Percentiles rank a stretch among this genome's conserved stretches.
phyloP scores from a whole-genome alignment of 1,140 invertebrate species.

The Cataglyphis hispanica region DNA sequence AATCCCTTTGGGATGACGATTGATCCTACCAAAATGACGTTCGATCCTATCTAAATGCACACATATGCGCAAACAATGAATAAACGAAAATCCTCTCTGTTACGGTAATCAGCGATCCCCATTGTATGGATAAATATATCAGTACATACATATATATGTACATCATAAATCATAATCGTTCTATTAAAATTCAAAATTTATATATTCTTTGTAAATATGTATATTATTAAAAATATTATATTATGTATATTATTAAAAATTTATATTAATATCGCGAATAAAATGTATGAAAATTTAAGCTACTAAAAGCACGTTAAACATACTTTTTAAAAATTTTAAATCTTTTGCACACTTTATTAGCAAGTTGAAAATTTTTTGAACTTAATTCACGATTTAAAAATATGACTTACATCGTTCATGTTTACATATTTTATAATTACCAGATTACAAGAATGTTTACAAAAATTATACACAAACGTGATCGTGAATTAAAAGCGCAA shows the following conservation, averaged over 20 bases:
- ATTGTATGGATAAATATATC: background rate
- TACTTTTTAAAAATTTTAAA: background rate
- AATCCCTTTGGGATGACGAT: conserved; percentile 54
- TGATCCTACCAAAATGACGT: conserved; percentile 59
- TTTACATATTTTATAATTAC: background rate
- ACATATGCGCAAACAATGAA: conserved; percentile 49
- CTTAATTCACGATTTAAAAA: background rate
- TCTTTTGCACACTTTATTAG: background rate
- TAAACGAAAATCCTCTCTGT: conserved; percentile 33
- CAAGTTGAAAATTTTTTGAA: background rate
- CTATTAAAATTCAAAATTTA: background rate
- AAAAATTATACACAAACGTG: background rate
- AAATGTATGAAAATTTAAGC: background rate
- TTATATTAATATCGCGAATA: background rate
- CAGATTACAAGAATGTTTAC: background rate
- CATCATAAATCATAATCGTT: conserved; percentile 7
- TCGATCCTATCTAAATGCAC: conserved; percentile 54
- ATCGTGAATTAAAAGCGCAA: background rate
- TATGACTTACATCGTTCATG: no score
- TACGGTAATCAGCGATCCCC: conserved; percentile 27
- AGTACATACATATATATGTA: background rate
- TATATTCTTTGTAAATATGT: background rate
- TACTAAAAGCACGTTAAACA: background rate
- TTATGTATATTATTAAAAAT: conserved; percentile 7
- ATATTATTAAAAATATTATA: conserved; percentile 30